Conservation (phyloP, 2,888 invertebrate genomes). For the Agonopterix arenella region DNA sequence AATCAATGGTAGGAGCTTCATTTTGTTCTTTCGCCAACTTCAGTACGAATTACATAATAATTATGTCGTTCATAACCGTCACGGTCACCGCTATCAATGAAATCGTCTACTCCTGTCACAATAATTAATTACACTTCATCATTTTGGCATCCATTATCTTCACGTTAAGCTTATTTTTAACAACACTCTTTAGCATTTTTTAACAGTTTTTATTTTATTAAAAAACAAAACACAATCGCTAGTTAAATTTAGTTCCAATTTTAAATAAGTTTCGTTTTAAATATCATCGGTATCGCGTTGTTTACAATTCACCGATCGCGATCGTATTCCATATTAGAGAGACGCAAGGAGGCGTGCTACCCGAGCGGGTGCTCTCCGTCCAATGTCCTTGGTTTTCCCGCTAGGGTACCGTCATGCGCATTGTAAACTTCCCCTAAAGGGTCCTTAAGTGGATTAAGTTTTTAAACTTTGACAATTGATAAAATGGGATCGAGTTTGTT, state of each 20-base stretch:
- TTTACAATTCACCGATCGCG: slow-evolving; percentile 50
- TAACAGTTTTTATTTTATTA: not conserved
- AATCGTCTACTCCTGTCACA: slow-evolving; percentile 34
- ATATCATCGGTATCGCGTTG: slow-evolving; percentile 21
- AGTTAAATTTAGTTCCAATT: slow-evolving; percentile 9
- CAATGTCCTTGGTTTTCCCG: slow-evolving; percentile 69
- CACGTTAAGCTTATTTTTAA: not conserved
- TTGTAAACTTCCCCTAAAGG: slow-evolving; percentile 55
- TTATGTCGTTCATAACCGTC: slow-evolving; percentile 12
- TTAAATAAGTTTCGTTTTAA: slow-evolving; percentile 5
- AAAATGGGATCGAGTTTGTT: slow-evolving; percentile 67
- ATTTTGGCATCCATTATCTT: not conserved
- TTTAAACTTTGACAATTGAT: slow-evolving; percentile 74
- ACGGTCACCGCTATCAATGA: slow-evolving; percentile 5
- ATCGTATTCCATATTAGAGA: slow-evolving; percentile 41
- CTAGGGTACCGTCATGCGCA: slow-evolving; percentile 68
- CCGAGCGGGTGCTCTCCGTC: slow-evolving; percentile 35
- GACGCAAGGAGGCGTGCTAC: slow-evolving; percentile 33
- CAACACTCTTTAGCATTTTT: slow-evolving; percentile 3
- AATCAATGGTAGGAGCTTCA: slow-evolving; percentile 58
- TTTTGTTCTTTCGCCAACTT: slow-evolving; percentile 35
- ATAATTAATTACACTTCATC: slow-evolving; percentile 19
- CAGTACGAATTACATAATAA: slow-evolving; percentile 29
- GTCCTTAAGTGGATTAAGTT: slow-evolving; percentile 73
- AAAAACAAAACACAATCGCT: not conserved